Evolutionary conservation across 2,888 invertebrate species (phyloP), one percentile per base, ranked within the genome.

Genomic region (Laspeyria flexula): DNA sequence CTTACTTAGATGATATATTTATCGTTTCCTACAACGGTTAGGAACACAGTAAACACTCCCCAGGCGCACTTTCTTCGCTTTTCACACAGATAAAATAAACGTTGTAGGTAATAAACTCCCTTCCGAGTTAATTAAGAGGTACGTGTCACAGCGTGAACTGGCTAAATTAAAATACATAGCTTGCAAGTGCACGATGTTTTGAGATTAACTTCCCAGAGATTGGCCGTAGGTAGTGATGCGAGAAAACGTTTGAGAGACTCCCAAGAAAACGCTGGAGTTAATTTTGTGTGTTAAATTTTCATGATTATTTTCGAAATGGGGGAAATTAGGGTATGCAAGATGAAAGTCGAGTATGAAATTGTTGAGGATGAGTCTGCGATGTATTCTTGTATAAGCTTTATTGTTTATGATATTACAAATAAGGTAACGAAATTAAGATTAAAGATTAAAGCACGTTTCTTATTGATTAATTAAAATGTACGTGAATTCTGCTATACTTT

Each of bases 51-150:
- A 60, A 66, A 69, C 44, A 60, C 57, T 44, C 60, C 61, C 56
- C 27, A 12, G 55, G 53, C 45, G 38, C 59, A 54, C 40, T 60
- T 61, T 50, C 57, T 69, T 59, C 59, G 48, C 63, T 37, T 69
- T 69, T 68, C 45, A 30, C 45, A 34, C 44, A 61, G 63, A 70
- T 69, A 72, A 73, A 73, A 73, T 70, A 70, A 74, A 62, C 63
- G 69, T 71, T 66, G 65, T 62, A 53, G 57, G 59, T 67, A 75
- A 75, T 77, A 75, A 77, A 77, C 47, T 71, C 65, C 54, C 62
- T 74, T 67, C 65, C 59, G 54, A 77, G 71, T 77, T 77, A 77
- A 77, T 77, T 77, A 77, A 76, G 70, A 76, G 66, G 54, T 72
- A 73, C 74, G 71, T 74, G 67, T 70, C 67, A 55, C 54, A 49